Evolutionary conservation across 2,797 vertebrate species (phyloP), one percentile per base, ranked within the genome.

Genomic region (Myripristis murdjan): DNA sequence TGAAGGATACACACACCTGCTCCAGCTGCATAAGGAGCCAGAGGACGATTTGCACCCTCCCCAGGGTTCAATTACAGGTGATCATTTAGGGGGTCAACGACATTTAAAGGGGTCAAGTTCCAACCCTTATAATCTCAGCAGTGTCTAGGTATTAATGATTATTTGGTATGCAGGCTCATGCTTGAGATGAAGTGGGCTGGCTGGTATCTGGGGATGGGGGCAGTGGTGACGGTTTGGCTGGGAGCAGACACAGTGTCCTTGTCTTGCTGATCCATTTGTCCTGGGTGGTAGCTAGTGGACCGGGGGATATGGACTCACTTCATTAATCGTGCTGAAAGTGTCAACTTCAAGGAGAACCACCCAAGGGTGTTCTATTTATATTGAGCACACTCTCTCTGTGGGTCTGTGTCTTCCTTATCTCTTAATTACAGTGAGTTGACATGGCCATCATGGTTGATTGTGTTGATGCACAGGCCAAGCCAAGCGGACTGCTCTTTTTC

Each of bases 311-410:
- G 68, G 75, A 79, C 82, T 85, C 70, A 78, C 78, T 87, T 91
- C 82, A 94, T 93, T 93, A 91, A 94, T 92, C 79, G 78, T 76
- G 73, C 47, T 23, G 22, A 79, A 85, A 89, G 87, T 90, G 89
- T 91, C 89, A 86, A 68, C 75, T 79, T 90, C 89, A 90, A 93
- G 87, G 92, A 84, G 78, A 92, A 71, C 79, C 80, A 75, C 74
- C 65, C 64, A 78, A 70, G 75, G 75, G 77, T 85, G 79, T 31
- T 33, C 81, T 83, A 77, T 90, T 87, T 82, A 83, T 85, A 81
- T 63, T 43, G 46, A 43, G 69, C 71, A 46, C 51, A 3, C 77
- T 75, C 31, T 54, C 23, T 68, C 18, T 68, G 56, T 54, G 15
- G 56, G 55, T 64, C 75, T 66, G 33, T 73, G 67, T 82, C 77